Conservation (phyloP, 2,113 vertebrate species). For the Austrofundulus limnaeus region DNA sequence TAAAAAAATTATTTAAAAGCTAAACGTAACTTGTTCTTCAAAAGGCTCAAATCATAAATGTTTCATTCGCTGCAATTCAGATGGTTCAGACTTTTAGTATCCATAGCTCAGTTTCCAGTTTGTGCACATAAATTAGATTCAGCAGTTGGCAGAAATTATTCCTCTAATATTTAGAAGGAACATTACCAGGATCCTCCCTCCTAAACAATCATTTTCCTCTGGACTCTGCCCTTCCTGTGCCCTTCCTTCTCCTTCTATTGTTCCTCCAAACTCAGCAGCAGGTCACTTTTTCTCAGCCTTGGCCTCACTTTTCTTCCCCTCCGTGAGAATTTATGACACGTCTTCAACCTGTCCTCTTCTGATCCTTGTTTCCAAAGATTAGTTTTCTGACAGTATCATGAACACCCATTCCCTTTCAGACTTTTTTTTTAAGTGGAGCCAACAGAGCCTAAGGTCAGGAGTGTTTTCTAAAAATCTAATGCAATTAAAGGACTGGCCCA, state of each 20-base stretch:
- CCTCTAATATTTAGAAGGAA: too few species aligned
- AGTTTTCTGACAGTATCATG: too few species aligned
- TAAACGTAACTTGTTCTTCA: too few species aligned
- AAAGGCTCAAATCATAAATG: too few species aligned
- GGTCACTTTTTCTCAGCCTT: background rate
- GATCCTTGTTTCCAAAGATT: background rate
- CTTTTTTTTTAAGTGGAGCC: too few species aligned
- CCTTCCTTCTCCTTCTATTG: conserved; percentile 41
- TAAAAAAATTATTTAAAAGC: too few species aligned
- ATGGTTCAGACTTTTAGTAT: too few species aligned
- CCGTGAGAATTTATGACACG: background rate
- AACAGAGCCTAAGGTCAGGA: conserved; percentile 16
- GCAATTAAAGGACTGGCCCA: conserved; percentile 39
- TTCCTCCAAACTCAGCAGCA: conserved; percentile 6
- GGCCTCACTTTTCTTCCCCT: conserved; percentile 7
- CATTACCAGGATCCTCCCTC: conserved; percentile 3
- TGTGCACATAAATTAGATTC: background rate
- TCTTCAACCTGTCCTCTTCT: background rate
- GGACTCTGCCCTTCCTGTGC: conserved; percentile 7
- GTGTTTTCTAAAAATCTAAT: conserved; percentile 28
- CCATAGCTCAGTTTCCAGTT: background rate
- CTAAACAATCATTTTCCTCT: conserved; percentile 4
- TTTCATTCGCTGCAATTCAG: too few species aligned
- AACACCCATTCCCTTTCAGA: too few species aligned
- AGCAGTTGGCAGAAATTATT: background rate